Evolutionary conservation across 2,113 vertebrate species (phyloP).

Genomic region (Myrmophylax atrothorax): DNA sequence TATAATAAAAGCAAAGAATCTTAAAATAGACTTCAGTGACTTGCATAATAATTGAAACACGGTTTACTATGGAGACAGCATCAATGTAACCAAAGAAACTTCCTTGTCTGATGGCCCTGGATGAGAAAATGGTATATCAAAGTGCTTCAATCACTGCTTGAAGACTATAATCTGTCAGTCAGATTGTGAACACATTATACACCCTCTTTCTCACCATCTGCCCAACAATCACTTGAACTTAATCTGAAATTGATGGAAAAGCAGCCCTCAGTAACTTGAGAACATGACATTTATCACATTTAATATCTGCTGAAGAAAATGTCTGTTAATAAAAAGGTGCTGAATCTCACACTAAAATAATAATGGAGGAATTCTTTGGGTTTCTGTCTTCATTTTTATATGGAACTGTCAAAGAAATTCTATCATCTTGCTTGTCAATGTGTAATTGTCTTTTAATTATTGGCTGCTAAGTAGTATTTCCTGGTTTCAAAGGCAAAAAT

Average conservation of each 20-base stretch:
- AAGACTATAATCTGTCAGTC: not conserved
- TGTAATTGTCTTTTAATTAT: slow-evolving; percentile 33
- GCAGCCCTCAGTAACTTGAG: not conserved
- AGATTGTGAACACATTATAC: not conserved
- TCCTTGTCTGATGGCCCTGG: not conserved
- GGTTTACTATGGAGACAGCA: not conserved
- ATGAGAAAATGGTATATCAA: not conserved
- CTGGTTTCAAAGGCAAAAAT: not conserved
- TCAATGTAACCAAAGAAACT: not conserved
- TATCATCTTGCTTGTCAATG: not conserved
- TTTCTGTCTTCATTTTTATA: not conserved
- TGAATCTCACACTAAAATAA: not conserved
- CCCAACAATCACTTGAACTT: not conserved
- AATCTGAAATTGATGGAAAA: slow-evolving; percentile 3
- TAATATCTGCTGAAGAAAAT: not conserved
- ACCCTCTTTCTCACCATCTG: not conserved
- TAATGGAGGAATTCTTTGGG: not conserved
- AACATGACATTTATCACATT: not conserved
- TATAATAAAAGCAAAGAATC: slow-evolving; percentile 19
- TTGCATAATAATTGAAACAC: slow-evolving; percentile 18
- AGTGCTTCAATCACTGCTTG: not conserved
- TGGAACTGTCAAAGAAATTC: not conserved
- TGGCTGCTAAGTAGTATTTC: not conserved
- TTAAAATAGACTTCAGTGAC: slow-evolving; percentile 39
- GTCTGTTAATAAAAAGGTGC: not conserved